Base-by-base conservation (phyloP, 2,113 vertebrate genomes). In the Ochotona princeps region DNA sequence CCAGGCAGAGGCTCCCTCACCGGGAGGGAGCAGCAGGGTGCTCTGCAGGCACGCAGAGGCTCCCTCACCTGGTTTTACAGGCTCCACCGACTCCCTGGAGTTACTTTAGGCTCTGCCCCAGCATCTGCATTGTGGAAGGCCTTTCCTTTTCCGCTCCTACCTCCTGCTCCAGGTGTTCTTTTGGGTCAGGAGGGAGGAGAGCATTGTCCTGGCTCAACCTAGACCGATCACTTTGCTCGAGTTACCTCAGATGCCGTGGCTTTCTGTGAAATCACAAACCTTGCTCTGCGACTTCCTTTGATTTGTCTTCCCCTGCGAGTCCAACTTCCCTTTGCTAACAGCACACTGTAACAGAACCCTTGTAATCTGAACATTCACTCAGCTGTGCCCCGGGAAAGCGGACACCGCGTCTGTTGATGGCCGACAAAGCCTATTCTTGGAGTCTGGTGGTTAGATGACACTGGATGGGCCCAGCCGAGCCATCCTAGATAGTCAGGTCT, bases 361-460 rank as follows among this genome's bases (percentile, higher is more conserved):
- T 97, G 95, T 93, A 96, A 94, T 95, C 91, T 61, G 97, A 97
- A 95, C 93, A 96, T 93, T 95, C 93, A 95, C 93, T 96, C 93
- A 87, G 54, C 81, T 51, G 60, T 88, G 0, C 21, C 25, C 49
- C 0, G 7, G 28, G 83, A 98, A 97, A 98, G 98, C 80, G 91
- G 95, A 21, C 61, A 86, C 97, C 98, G 96, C 98, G 90, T 90
- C 94, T 67, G 87, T 94, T 83, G 97, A 96, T 83, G 21, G 18
- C 35, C 95, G 76, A 96, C 97, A 97, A 97, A 92, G 85, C 81
- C 83, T 93, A 92, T 63, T 96, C 95, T 96, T 87, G 97, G 96
- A 98, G 98, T 98, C 98, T 98, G 98, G 97, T 93, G 97, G 98
- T 98, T 97, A 98, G 97, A 93, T 95, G 97, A 98, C 96, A 97